Evolutionary conservation across 1,140 invertebrate species (phyloP).

Genomic region (Drosophila aff.): DNA sequence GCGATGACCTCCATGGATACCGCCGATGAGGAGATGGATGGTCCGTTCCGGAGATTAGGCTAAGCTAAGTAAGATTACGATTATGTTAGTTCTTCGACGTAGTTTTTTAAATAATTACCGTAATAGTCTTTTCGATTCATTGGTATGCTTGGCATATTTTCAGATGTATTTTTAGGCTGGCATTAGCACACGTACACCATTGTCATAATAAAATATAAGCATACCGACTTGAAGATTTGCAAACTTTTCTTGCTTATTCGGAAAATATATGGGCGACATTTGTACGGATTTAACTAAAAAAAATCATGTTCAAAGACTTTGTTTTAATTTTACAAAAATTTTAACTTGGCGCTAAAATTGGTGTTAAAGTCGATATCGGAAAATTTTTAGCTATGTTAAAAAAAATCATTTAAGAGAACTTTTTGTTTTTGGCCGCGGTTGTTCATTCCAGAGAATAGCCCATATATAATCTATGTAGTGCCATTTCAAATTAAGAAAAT

Average conservation of each 20-base stretch:
- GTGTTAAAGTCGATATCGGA: too few relatives aligned
- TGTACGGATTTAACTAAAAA: too few relatives aligned
- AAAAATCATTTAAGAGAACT: too few relatives aligned
- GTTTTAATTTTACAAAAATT: too few relatives aligned
- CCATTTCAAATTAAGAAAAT: background rate
- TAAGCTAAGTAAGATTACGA: constrained; percentile 15
- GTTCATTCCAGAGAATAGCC: too few relatives aligned
- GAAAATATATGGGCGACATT: background rate
- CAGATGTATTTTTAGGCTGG: background rate
- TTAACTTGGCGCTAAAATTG: too few relatives aligned
- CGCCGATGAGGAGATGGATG: background rate
- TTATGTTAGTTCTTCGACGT: constrained; percentile 5
- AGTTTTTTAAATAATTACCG: background rate
- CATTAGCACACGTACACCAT: background rate
- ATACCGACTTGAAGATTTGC: background rate
- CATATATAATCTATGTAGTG: too few relatives aligned
- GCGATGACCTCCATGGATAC: constrained; percentile 9
- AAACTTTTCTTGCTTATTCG: background rate
- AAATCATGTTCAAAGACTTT: too few relatives aligned
- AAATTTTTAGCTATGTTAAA: too few relatives aligned
- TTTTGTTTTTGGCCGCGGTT: too few relatives aligned
- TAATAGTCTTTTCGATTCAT: background rate
- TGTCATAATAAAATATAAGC: background rate
- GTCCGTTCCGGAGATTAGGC: constrained; percentile 5
- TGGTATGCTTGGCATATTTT: background rate